phyloP scores from a whole-genome alignment of 2,113 vertebrate genomes.

The Mirounga angustirostris region DNA sequence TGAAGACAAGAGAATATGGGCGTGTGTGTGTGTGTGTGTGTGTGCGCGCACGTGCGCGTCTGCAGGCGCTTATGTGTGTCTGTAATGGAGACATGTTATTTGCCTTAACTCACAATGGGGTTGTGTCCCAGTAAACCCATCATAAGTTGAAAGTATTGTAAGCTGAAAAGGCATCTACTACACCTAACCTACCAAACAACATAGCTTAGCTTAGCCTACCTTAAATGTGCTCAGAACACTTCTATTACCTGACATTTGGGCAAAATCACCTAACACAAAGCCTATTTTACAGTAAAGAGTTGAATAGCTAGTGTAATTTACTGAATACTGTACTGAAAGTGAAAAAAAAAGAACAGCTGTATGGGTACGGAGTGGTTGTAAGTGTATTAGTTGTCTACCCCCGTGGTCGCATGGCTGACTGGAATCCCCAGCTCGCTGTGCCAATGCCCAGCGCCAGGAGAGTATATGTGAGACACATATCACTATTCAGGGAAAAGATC shows the following conservation, averaged over 20 bases:
- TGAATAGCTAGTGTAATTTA: neutral
- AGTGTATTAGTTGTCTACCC: neutral
- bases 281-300: neutral
- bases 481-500: neutral
- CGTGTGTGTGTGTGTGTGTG: neutral
- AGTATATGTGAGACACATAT: neutral
- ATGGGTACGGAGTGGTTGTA: neutral
- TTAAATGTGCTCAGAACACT: neutral
- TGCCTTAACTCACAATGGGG: neutral
- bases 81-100: neutral
- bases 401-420: neutral
- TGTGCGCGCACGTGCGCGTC: accelerated
- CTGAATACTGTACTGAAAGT: neutral
- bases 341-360: neutral
- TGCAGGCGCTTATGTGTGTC: accelerated
- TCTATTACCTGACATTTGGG: neutral
- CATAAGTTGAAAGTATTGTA: neutral
- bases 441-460: neutral
- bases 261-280: neutral
- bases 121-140: neutral
- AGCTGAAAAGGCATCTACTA: neutral
- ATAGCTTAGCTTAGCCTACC: neutral
- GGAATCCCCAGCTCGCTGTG: neutral
- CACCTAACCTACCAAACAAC: neutral
- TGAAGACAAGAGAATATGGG: neutral